Evolutionary conservation across 2,888 invertebrate genomes (phyloP).

Genomic region (Ariolimax columbianus): DNA sequence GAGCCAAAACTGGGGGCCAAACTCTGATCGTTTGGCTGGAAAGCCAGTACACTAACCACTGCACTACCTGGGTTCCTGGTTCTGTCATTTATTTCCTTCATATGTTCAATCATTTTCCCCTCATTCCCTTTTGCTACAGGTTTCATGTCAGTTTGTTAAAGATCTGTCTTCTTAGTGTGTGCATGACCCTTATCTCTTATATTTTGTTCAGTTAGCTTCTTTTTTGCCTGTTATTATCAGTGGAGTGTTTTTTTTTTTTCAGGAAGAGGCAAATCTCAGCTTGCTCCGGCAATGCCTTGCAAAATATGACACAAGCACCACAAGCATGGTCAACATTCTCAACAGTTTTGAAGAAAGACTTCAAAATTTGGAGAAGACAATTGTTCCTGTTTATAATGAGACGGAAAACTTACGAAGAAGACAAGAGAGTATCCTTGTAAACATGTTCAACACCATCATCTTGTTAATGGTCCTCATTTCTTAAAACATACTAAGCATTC

Average conservation of each 20-base stretch:
- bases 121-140: too few species aligned
- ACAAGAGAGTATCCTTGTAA: conserved; percentile 87
- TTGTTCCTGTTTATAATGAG: conserved; percentile 95
- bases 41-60: too few species aligned
- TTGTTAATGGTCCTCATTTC: neutral
- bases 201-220: neutral
- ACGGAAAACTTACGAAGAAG: conserved; percentile 93
- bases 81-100: too few species aligned
- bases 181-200: neutral
- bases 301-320: conserved; percentile 89
- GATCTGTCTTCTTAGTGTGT: too few species aligned
- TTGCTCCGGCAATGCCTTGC: conserved; percentile 84
- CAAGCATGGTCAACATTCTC: conserved; percentile 91
- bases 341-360: conserved; percentile 94
- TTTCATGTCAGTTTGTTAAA: too few species aligned
- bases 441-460: neutral
- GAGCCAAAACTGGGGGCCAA: too few species aligned
- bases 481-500: neutral
- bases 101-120: too few species aligned
- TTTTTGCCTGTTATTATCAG: neutral
- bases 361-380: conserved; percentile 91
- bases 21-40: too few species aligned
- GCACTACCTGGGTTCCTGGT: too few species aligned
- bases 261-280: conserved; percentile 75
- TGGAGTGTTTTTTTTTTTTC: conserved; percentile 46